Evolutionary conservation across 2,888 invertebrate genomes (phyloP).

Genomic region (Caenorhabditis panamensis): DNA sequence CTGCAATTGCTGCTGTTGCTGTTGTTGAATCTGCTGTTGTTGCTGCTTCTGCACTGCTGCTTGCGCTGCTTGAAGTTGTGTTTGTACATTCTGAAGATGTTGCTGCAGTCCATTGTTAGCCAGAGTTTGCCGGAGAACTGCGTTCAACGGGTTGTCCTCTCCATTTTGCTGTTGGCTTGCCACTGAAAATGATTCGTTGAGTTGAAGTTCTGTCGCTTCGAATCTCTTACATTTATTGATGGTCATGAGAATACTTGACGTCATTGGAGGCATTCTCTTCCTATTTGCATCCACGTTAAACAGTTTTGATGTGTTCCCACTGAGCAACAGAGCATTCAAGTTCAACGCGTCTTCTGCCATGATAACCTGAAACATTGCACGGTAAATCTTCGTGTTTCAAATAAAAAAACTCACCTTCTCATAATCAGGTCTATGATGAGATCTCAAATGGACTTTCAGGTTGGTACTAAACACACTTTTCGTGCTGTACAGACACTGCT

Average conservation of each 20-base stretch:
- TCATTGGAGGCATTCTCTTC: slow-evolving; percentile 74
- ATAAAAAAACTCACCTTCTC: slow-evolving; percentile 67
- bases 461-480: slow-evolving; percentile 78
- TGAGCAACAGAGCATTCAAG: slow-evolving; percentile 70
- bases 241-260: slow-evolving; percentile 72
- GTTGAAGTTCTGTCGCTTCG: no score
- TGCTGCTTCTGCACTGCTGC: slow-evolving; percentile 50
- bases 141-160: slow-evolving; percentile 69
- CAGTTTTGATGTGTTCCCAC: slow-evolving; percentile 69
- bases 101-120: slow-evolving; percentile 67
- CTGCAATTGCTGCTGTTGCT: slow-evolving; percentile 49
- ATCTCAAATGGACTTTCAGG: slow-evolving; percentile 77
- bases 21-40: no score
- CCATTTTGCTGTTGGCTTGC: slow-evolving; percentile 66
- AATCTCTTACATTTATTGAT: slow-evolving; percentile 70
- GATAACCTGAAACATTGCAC: slow-evolving; percentile 76
- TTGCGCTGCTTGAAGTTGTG: slow-evolving; percentile 59
- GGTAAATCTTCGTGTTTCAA: neutral
- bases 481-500: slow-evolving; percentile 77
- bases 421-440: slow-evolving; percentile 76
- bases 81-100: slow-evolving; percentile 66
- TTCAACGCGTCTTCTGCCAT: slow-evolving; percentile 76
- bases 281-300: slow-evolving; percentile 64
- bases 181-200: slow-evolving; percentile 53
- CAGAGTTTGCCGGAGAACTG: slow-evolving; percentile 69